A percentile compares a stretch with the other conserved stretches of the same genome.
Evolutionary conservation across 2,113 vertebrate species (phyloP).

Genomic region (Platichthys flesus): DNA sequence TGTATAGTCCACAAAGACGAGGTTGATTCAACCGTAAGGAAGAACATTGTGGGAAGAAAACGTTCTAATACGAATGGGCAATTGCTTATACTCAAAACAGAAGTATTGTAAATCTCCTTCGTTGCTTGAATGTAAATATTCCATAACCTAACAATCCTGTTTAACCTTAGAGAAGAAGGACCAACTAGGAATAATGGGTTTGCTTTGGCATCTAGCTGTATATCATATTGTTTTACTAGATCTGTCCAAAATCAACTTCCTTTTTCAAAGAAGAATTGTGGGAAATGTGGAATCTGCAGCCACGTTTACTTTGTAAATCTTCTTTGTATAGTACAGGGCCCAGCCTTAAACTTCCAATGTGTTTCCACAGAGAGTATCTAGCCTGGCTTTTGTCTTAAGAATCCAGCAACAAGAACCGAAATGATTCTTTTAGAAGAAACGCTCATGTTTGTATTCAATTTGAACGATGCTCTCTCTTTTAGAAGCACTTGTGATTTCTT

Average conservation of each 20-base stretch:
- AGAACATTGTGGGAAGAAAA: neutral
- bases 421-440: constrained; percentile 1
- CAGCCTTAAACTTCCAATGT: constrained; percentile 42
- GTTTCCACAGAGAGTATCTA: constrained; percentile 24
- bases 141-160: too few relatives aligned
- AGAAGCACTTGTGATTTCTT: neutral
- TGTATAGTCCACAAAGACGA: neutral
- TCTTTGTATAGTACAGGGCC: constrained; percentile 33
- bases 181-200: neutral
- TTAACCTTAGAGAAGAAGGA: too few relatives aligned
- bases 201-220: constrained; percentile 4
- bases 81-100: neutral
- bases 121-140: too few relatives aligned
- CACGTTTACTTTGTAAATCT: constrained; percentile 20
- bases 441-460: constrained; percentile 42
- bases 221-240: neutral
- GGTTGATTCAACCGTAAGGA: neutral
- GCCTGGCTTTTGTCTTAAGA: constrained; percentile 11
- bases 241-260: neutral
- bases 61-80: neutral
- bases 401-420: constrained; percentile 7
- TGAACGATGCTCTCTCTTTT: constrained; percentile 29
- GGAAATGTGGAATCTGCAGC: constrained; percentile 1
- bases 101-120: too few relatives aligned
- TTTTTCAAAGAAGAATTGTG: neutral